Conservation (phyloP, 2,113 vertebrate species). For the rabbit (Oryctolagus cuniculus) region DNA sequence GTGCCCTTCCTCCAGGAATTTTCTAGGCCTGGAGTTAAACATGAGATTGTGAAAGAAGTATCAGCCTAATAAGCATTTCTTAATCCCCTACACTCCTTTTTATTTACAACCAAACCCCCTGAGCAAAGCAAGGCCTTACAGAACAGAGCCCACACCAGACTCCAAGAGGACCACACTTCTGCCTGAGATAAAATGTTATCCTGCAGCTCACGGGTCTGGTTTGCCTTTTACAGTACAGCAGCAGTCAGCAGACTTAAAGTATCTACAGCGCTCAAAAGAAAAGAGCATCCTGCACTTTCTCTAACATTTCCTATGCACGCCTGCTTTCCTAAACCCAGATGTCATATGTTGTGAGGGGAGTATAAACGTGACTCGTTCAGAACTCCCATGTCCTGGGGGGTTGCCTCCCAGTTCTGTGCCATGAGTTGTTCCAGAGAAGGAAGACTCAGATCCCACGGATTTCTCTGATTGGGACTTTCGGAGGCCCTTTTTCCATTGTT, state of each 20-base stretch:
- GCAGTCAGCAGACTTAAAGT: neutral
- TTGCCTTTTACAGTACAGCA: neutral
- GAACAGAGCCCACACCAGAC: neutral
- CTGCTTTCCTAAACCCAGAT: neutral
- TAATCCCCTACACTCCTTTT: neutral
- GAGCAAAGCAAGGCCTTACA: neutral
- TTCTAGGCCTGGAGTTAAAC: slow-evolving; percentile 17
- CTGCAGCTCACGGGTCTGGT: neutral
- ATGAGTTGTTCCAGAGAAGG: neutral
- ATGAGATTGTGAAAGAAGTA: neutral
- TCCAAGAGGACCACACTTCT: neutral
- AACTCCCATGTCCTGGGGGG: rapidly evolving
- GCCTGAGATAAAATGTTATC: neutral
- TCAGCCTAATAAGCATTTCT: neutral
- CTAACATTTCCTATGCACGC: neutral
- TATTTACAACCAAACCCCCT: neutral
- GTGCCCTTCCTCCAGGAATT: neutral
- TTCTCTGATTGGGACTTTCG: neutral
- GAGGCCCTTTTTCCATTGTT: neutral
- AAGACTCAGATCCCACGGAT: neutral
- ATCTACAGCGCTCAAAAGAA: slow-evolving; percentile 11
- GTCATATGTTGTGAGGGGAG: neutral
- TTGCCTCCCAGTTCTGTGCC: neutral
- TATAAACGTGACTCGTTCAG: neutral
- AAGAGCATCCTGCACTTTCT: neutral